Evolutionary conservation across 2,797 vertebrate genomes (phyloP).

Genomic region (Lepilemur ruficaudatus): DNA sequence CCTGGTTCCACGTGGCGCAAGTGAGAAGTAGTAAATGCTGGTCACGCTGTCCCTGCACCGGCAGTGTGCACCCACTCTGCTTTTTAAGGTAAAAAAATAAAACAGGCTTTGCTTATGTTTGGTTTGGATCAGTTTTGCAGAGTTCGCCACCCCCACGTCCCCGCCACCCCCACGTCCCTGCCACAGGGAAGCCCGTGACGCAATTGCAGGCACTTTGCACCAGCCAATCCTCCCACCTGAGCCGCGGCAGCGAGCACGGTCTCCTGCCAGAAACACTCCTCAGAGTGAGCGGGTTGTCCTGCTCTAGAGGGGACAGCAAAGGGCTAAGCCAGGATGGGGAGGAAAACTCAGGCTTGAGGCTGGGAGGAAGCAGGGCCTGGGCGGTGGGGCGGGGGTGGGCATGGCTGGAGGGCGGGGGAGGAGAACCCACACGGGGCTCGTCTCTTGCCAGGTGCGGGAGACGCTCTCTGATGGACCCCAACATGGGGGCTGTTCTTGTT

Average conservation of each 20-base stretch:
- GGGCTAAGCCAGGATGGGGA: not conserved
- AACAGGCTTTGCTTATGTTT: not conserved
- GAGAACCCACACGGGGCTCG: rapidly evolving
- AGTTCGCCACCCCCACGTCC: rapidly evolving
- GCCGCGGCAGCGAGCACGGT: not conserved
- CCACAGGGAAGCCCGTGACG: rapidly evolving
- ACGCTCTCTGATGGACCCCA: not conserved
- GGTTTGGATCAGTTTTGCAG: not conserved
- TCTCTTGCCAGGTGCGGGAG: not conserved
- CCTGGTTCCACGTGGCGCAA: not conserved
- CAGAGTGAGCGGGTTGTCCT: not conserved
- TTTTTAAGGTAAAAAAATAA: not conserved
- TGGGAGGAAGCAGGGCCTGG: not conserved
- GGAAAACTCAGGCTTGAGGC: not conserved
- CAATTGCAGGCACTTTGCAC: not conserved
- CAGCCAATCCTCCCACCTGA: not conserved
- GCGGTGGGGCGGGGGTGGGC: no score
- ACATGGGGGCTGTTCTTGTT: rapidly evolving
- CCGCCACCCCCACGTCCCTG: not conserved
- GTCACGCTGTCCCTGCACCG: rapidly evolving
- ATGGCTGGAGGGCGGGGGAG: rapidly evolving
- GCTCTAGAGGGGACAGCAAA: not conserved
- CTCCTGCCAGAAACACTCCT: not conserved
- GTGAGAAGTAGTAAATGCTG: not conserved
- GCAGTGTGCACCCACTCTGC: rapidly evolving